Evolutionary conservation across 2,113 vertebrate species (phyloP), one percentile per base, ranked within the genome.

Genomic region (Cygnus buccinator): DNA sequence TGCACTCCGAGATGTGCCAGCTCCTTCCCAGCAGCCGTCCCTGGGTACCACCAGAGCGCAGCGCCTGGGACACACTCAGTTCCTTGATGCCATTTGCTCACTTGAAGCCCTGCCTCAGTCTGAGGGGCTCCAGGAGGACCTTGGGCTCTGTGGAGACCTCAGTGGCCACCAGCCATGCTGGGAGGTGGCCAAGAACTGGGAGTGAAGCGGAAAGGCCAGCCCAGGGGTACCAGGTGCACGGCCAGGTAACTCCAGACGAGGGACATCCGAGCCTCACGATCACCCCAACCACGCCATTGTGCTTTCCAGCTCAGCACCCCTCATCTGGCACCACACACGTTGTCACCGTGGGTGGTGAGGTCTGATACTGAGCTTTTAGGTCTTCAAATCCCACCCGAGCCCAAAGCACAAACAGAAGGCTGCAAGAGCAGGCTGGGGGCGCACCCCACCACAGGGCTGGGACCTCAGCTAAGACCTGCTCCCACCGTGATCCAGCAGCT

Each of bases 311-410:
- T 25, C 52, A 62, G 19, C 46, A 26, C 10, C 73, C 41, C 37
- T 21, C 6, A 0, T 22, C 57, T 77, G 65, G 29, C 28, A 52
- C 58, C 61, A 4, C 62, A 28, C 16, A 18, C 39, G 17, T 19
- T 19, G 18, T 22, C 28, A 46, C 58, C 57, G 4, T 0, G 2
- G 21, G 20, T 31, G 82, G 13, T 6, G 1, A 19, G 67, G 3
- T n/a, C 59, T 22, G 13, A 7, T 37, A 31, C 41, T 87, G 35
- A 15, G 52, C 43, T 63, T 31, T 46, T 1, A 37, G 76, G 52
- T 67, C 19, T 44, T 23, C 37, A 3, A 16, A 13, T 13, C 4
- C 0, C 74, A 25, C 4, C n/a, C 0, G 0, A 7, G 63, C 44
- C 18, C 66, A 37, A n/a, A 22, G 46, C n/a, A 18, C 44, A 5